phyloP scores from a whole-genome alignment of 37 sponge, comb jelly and placozoan genomes.

The Diacarnus erythraeanus region DNA sequence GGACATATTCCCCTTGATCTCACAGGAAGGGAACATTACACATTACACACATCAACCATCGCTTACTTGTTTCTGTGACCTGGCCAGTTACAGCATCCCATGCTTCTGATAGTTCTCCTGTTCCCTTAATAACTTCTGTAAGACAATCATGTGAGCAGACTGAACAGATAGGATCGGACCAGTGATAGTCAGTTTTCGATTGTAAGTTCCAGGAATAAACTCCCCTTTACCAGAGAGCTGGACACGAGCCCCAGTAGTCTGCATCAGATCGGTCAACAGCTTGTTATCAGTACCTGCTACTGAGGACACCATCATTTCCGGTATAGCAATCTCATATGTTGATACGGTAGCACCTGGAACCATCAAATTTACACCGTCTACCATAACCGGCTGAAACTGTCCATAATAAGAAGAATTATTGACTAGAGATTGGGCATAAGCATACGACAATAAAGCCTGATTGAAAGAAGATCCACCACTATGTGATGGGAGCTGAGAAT shows the following conservation, averaged over 20 bases:
- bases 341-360: constrained; percentile 71
- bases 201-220: constrained; percentile 85
- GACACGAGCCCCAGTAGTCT: constrained; percentile 55
- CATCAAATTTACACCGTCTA: constrained; percentile 64
- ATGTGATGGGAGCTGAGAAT: neutral
- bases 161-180: constrained; percentile 73
- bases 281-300: constrained; percentile 65
- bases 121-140: constrained; percentile 69
- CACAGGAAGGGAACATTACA: too few relatives aligned
- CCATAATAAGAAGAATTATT: constrained; percentile 27
- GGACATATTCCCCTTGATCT: too few relatives aligned
- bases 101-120: constrained; percentile 61
- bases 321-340: constrained; percentile 81
- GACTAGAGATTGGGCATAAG: constrained; percentile 55
- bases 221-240: constrained; percentile 74
- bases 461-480: neutral
- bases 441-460: constrained; percentile 41
- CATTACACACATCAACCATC: neutral
- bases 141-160: constrained; percentile 71
- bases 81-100: constrained; percentile 13
- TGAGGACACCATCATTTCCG: constrained; percentile 62
- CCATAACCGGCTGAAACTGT: constrained; percentile 44
- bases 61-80: neutral
- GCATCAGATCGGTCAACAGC: constrained; percentile 57
- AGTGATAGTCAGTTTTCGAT: constrained; percentile 74